These are phyloP conservation scores for Blastomussa wellsi DNA, from an alignment of 92 coral and sea anemone genomes.

Conservation along the genomic window DNA sequence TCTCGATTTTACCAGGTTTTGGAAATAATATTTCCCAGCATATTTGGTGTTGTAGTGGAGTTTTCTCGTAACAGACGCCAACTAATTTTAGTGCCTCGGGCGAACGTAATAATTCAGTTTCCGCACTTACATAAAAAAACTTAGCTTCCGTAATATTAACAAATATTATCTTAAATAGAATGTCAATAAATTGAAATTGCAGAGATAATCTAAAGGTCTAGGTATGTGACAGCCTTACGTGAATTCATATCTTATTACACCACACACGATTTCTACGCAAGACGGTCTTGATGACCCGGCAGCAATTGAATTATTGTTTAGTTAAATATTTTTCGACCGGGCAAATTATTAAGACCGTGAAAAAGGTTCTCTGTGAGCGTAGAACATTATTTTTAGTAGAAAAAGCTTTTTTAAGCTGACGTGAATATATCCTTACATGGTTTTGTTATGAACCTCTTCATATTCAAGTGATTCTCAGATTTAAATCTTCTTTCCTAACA, in stretches of 20 bases:
- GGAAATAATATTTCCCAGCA: not conserved
- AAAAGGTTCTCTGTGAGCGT: not conserved
- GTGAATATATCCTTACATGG: not conserved
- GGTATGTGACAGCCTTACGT: not conserved
- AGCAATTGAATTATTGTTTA: not conserved
- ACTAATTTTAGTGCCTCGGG: not conserved
- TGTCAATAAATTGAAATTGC: not conserved
- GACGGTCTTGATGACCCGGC: not conserved
- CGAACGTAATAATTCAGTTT: not conserved
- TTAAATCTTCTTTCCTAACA: not conserved
- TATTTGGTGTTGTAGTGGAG: not conserved
- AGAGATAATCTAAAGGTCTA: not conserved
- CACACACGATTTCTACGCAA: not conserved
- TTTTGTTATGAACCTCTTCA: not conserved
- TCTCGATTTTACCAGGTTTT: not conserved
- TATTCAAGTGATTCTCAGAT: not conserved
- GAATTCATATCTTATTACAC: not conserved
- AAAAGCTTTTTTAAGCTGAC: not conserved
- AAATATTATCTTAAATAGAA: not conserved
- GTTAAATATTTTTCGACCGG: not conserved
- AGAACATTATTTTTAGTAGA: not conserved
- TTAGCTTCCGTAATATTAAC: not conserved
- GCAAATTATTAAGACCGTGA: not conserved
- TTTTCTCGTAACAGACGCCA: not conserved
- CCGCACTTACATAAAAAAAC: not conserved